Base-by-base conservation (phyloP, 2,888 invertebrate genomes). In the Dichetophora obliterata region DNA sequence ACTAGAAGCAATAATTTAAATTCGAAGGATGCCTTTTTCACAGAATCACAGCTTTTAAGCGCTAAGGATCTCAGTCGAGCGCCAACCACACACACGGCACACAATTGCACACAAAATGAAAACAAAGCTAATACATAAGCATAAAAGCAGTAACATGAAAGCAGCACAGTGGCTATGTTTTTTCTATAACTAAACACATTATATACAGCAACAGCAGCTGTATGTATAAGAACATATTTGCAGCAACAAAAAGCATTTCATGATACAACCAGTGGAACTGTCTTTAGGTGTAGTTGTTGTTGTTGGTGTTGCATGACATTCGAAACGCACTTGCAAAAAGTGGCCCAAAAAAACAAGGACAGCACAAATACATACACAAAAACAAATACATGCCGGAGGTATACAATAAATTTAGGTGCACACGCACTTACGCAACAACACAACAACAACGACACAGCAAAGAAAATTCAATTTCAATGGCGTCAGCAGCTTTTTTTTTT, bases 291-390 rank as follows among this genome's bases (percentile, higher is more conserved):
- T 59, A 24, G 24, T 22, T 54, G 11, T 59, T 59, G 22, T 59
- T 59, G 4, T 37, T 37, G 37, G 11, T 54, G 19, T 16, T 59
- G 27, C 4, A 59, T 27, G 24, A 24, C 59, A 59, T 59, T 59
- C 9, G 27, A 59, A 59, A 59, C 59, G 59, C 59, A 59, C 59
- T 59, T 59, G 59, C 59, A 59, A 59, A 59, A 57, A 59, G 27
- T 27, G 5, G 11, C 43, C 11, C n/a, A 3, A 24, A 24, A 57
- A 57, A 57, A 22, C 6, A 43, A 11, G 24, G 59, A 59, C 14
- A 59, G 19, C n/a, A 27, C 24, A 59, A 59, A 27, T 16, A 59
- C 24, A 59, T 27, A 59, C 24, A 59, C n/a, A n/a, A n/a, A n/a
- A n/a, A n/a, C n/a, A n/a, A n/a, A n/a, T 59, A 27, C 22, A 22